Percentiles rank a stretch among this genome's conserved stretches.
These are phyloP conservation scores for Paralichthys olivaceus DNA, from an alignment of 2,113 vertebrate genomes.

Conservation along the genomic window DNA sequence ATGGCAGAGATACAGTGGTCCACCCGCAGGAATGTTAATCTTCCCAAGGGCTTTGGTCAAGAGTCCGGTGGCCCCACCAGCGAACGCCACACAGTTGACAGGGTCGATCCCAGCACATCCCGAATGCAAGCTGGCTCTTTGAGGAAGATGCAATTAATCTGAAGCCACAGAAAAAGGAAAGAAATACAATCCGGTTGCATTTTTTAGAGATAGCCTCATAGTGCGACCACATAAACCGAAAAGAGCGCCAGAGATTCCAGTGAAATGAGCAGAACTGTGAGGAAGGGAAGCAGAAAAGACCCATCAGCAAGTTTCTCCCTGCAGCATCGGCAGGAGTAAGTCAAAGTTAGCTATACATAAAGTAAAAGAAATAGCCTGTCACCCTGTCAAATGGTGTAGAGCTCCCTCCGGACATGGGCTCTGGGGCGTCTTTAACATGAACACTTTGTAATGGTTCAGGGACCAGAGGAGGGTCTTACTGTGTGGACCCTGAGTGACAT, in stretches of 20 bases:
- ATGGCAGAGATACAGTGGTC: slow-evolving; percentile 63
- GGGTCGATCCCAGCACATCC: slow-evolving; percentile 44
- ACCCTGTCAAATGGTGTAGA: slow-evolving; percentile 3
- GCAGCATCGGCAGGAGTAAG: slow-evolving; percentile 4
- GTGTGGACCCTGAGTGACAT: not conserved
- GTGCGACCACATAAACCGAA: slow-evolving; percentile 39
- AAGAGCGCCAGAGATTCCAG: slow-evolving; percentile 54
- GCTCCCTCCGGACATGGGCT: slow-evolving; percentile 1
- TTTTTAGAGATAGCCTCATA: slow-evolving; percentile 44
- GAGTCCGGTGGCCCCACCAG: slow-evolving; percentile 67
- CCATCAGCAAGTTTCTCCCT: slow-evolving; percentile 28
- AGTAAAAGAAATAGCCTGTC: slow-evolving; percentile 25
- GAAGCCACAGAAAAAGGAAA: slow-evolving; percentile 57
- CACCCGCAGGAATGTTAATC: slow-evolving; percentile 80
- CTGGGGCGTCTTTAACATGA: not conserved
- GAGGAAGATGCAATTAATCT: slow-evolving; percentile 40
- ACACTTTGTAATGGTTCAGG: slow-evolving; percentile 1
- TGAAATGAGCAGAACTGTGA: slow-evolving; percentile 36
- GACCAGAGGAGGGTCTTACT: slow-evolving; percentile 10
- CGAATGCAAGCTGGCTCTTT: slow-evolving; percentile 19
- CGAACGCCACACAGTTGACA: slow-evolving; percentile 41
- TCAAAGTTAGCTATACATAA: slow-evolving; percentile 12
- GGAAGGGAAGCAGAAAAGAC: slow-evolving; percentile 35
- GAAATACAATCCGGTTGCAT: slow-evolving; percentile 45
- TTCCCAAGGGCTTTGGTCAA: slow-evolving; percentile 70